These are phyloP conservation scores for Tetramorium simillimum DNA, from an alignment of 1,140 invertebrate species.

Conservation along the genomic window DNA sequence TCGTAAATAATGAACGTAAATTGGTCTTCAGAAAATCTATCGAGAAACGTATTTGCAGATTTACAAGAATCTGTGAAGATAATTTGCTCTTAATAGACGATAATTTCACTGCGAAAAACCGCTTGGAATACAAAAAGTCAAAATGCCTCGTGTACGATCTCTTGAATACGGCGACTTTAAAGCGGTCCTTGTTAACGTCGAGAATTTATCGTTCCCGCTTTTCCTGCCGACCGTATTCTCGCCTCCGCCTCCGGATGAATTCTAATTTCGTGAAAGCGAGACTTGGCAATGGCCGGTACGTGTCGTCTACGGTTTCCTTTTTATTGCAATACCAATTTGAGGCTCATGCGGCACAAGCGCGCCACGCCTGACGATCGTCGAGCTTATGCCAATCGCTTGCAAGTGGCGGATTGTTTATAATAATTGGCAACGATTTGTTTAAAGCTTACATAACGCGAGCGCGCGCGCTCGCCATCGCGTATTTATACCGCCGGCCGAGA, in stretches of 20 bases:
- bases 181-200: constrained; percentile 22
- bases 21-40: neutral
- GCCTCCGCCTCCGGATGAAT: constrained; percentile 36
- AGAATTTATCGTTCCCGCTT: constrained; percentile 39
- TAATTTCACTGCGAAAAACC: neutral
- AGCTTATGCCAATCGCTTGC: constrained; percentile 63
- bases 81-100: neutral
- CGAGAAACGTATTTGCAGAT: neutral
- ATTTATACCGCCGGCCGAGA: constrained; percentile 79
- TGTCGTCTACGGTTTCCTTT: constrained; percentile 61
- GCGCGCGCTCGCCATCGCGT: constrained; percentile 59
- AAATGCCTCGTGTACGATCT: neutral
- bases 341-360: constrained; percentile 35
- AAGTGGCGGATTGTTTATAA: constrained; percentile 79
- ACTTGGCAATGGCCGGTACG: constrained; percentile 68
- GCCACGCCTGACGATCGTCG: constrained; percentile 2
- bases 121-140: neutral
- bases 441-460: constrained; percentile 78
- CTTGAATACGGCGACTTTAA: neutral
- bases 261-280: constrained; percentile 71
- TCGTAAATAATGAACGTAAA: neutral
- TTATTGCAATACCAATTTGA: constrained; percentile 69
- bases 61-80: neutral
- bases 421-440: constrained; percentile 81
- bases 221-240: neutral